Evolutionary conservation across 2,888 invertebrate genomes (phyloP).

Genomic region (Blera fallax): DNA sequence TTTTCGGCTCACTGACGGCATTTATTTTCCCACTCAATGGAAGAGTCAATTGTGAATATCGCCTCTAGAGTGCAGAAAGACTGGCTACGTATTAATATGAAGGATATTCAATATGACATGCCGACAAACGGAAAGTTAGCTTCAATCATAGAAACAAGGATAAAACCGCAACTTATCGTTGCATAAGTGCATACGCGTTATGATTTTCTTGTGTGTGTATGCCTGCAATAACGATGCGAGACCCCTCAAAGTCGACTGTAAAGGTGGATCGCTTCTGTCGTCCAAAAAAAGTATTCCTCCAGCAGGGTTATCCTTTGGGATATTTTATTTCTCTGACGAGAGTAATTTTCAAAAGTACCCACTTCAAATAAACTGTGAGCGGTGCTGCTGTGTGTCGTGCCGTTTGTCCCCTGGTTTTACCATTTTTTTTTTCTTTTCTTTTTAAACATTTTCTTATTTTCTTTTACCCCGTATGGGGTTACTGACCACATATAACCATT

Average conservation of each 20-base stretch:
- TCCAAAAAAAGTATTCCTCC: constrained; percentile 5
- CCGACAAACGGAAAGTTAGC: neutral
- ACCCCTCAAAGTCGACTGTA: constrained; percentile 23
- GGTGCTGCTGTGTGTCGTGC: constrained; percentile 20
- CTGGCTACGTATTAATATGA: constrained; percentile 6
- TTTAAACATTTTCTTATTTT: constrained; percentile 24
- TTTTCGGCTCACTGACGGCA: neutral
- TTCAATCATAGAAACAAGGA: constrained; percentile 5
- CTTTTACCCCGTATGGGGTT: constrained; percentile 58
- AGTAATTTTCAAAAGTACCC: constrained; percentile 61
- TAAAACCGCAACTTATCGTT: constrained; percentile 17
- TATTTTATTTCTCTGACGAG: constrained; percentile 54
- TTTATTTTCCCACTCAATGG: neutral
- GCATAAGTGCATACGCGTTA: constrained; percentile 54
- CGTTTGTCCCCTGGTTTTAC: constrained; percentile 41
- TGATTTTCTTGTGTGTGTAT: constrained; percentile 42
- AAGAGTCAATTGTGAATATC: neutral
- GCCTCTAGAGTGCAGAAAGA: neutral
- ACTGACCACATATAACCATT: constrained; percentile 69
- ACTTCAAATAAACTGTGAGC: constrained; percentile 65
- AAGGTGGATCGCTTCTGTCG: constrained; percentile 30
- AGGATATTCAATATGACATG: constrained; percentile 7
- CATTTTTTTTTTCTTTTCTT: constrained; percentile 24
- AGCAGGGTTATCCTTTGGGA: constrained; percentile 49
- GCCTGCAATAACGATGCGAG: neutral